Evolutionary conservation across 2,888 invertebrate species (phyloP), one percentile per base, ranked within the genome.

Genomic region (Andrena marginata): DNA sequence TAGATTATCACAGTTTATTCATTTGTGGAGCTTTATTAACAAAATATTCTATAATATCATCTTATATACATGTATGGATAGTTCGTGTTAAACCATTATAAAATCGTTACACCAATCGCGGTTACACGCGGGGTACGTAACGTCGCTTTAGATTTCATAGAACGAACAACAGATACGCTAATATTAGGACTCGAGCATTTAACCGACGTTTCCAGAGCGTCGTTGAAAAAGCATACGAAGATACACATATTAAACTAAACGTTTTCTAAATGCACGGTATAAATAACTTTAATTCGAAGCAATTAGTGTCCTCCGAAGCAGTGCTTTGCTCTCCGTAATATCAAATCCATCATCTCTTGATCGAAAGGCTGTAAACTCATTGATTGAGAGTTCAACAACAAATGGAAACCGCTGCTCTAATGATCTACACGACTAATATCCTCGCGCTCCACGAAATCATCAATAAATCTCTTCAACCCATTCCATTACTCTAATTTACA

Each of bases 21-120:
- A 76, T 89, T 88, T 81, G 72, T 69, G 85, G 84, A 85, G 63
- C 77, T 91, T 92, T 91, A 90, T 92, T 89, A 92, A 91, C 88
- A 93, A 93, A 93, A 93, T 93, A 92, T 87, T 86, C 84, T 74
- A 81, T 87, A 82, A 87, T 92, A 81, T 87, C 82, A 87, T 92
- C 87, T 89, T 91, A 91, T 92, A 74, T 91, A 92, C 89, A 90
- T 74, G 79, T 85, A 60, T 48, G 60, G 85, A 73, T 84, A 68
- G 68, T 69, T 75, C 54, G 63, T 59, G 74, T 86, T 76, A 62
- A 84, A 84, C 59, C 51, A 68, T 80, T 88, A 85, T 88, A 87
- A 88, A 90, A 89, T 84, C 71, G 77, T 84, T 87, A 80, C 74
- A 85, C 68, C 76, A 70, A 81, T 78, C 29, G 29, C 33, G 59